These are phyloP conservation scores for Melipona bicolor DNA, from an alignment of 2,888 invertebrate species.

Conservation along the genomic window DNA sequence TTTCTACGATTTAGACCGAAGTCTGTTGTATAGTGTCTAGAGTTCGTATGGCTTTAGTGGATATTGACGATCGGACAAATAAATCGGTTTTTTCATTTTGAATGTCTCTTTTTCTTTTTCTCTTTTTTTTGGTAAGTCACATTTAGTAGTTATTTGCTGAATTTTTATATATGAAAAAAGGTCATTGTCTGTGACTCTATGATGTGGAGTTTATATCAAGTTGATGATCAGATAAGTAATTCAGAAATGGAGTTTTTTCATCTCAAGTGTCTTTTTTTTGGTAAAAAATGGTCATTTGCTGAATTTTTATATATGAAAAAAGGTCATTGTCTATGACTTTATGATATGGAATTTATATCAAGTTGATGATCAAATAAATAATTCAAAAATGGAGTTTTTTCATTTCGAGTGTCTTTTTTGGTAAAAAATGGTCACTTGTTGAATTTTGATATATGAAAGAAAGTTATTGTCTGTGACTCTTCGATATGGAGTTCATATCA, in stretches of 20 bases:
- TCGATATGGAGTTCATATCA: not conserved
- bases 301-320: not conserved
- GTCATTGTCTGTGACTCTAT: no score
- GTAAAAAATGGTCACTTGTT: fast-evolving
- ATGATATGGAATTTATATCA: not conserved
- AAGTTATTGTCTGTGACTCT: no score
- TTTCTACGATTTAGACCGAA: not conserved
- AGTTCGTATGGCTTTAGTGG: not conserved
- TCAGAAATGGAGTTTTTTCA: not conserved
- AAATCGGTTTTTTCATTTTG: no score
- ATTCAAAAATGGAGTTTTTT: not conserved
- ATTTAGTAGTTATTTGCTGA: no score
- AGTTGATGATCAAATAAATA: not conserved
- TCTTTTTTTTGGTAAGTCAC: no score
- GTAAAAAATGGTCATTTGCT: not conserved
- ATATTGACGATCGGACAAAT: no score
- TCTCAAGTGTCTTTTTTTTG: not conserved
- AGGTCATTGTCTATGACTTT: no score
- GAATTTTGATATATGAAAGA: not conserved
- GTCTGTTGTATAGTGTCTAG: not conserved
- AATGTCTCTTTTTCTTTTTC: no score
- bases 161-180: no score
- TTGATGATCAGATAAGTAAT: not conserved
- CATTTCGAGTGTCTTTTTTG: not conserved
- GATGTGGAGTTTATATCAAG: no score